Conservation (phyloP, 2,797 vertebrate species). For the Rhincodon typus region DNA sequence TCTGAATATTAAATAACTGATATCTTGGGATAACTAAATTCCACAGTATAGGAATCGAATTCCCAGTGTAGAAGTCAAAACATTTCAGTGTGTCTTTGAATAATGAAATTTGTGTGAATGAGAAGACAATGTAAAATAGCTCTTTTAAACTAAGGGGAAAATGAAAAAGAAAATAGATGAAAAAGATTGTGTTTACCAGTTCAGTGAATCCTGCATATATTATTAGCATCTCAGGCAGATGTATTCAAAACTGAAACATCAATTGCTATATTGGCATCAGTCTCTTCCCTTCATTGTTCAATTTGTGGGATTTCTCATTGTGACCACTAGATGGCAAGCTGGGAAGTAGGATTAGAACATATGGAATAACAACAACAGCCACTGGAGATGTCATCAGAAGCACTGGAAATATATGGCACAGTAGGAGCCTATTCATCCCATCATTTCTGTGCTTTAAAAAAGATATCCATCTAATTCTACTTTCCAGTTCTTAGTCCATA, state of each 20-base stretch:
- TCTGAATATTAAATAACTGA: neutral
- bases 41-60: no score
- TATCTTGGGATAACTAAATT: neutral
- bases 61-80: neutral
- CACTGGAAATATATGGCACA: neutral
- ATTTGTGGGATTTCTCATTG: neutral
- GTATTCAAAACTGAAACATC: neutral
- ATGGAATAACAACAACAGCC: no score
- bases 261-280: neutral
- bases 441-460: neutral
- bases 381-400: neutral
- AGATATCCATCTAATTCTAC: neutral
- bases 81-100: neutral
- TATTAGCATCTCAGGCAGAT: neutral
- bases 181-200: neutral
- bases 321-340: neutral
- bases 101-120: neutral
- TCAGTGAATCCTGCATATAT: neutral
- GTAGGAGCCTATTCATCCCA: neutral
- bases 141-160: neutral
- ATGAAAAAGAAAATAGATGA: neutral
- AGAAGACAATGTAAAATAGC: neutral
- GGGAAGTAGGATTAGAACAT: neutral
- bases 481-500: no score
- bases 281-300: neutral